Evolutionary conservation across 2,888 invertebrate species (phyloP).

Genomic region (Catocala fraxini): DNA sequence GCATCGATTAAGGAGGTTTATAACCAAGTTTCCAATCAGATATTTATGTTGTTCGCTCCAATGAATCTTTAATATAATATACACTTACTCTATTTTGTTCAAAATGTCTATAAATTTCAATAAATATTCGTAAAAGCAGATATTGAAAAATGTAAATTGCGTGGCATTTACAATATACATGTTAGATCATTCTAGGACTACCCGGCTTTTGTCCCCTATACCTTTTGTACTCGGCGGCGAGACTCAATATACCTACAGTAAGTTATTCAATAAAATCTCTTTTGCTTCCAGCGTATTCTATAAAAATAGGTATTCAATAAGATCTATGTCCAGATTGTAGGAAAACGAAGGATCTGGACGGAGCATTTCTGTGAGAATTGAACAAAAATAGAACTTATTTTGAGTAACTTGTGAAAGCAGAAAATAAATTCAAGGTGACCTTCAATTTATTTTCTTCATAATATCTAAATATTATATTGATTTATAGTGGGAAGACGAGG

Average conservation of each 20-base stretch:
- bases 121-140: background rate
- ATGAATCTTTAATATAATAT: background rate
- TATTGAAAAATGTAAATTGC: conserved; percentile 28
- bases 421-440: too few relatives aligned
- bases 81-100: background rate
- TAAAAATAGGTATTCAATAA: conserved; percentile 27
- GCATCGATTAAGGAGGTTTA: conserved; percentile 3
- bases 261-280: conserved; percentile 28
- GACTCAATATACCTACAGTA: conserved; percentile 14
- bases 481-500: too few relatives aligned
- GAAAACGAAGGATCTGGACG: conserved; percentile 1
- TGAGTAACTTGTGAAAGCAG: background rate
- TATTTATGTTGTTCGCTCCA: conserved; percentile 4
- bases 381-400: conserved; percentile 1
- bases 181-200: conserved; percentile 30
- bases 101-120: too few relatives aligned
- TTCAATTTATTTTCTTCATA: too few relatives aligned
- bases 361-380: conserved; percentile 2
- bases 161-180: conserved; percentile 45
- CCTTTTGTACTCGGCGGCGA: conserved; percentile 33
- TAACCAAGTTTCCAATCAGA: conserved; percentile 26
- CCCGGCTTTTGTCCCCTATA: conserved; percentile 31
- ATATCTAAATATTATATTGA: too few relatives aligned
- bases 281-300: conserved; percentile 4
- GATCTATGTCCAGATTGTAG: conserved; percentile 24